Conservation (phyloP, 2,888 invertebrate species). For the Pollenia labialis region DNA sequence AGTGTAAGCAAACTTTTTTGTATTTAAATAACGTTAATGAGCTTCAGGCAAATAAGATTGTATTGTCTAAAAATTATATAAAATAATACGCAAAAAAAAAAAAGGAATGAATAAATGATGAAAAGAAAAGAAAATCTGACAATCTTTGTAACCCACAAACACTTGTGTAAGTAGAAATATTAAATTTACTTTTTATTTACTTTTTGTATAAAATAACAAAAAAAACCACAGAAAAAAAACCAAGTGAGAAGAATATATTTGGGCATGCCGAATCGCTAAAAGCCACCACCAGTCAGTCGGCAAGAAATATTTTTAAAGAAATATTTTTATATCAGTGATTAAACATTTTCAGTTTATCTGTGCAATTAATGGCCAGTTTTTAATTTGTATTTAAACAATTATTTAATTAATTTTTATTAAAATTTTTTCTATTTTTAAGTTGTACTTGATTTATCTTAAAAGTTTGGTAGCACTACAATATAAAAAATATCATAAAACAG, state of each 20-base stretch:
- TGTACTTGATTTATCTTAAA: too few relatives aligned
- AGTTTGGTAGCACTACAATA: too few relatives aligned
- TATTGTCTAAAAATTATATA: constrained; percentile 65
- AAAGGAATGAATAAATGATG: not conserved
- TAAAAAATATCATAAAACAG: too few relatives aligned
- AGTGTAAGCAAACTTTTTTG: constrained; percentile 16
- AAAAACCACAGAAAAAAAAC: constrained; percentile 6
- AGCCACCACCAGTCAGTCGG: too few relatives aligned
- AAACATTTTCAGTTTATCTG: too few relatives aligned
- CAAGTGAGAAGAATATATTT: not conserved
- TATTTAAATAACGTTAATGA: constrained; percentile 62
- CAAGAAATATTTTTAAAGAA: too few relatives aligned
- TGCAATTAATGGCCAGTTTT: too few relatives aligned
- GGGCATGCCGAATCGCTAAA: too few relatives aligned
- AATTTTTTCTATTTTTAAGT: too few relatives aligned
- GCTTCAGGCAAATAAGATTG: constrained; percentile 68
- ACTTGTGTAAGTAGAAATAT: constrained; percentile 41
- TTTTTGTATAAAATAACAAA: constrained; percentile 38
- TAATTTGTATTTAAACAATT: too few relatives aligned
- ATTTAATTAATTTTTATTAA: too few relatives aligned
- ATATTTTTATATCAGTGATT: too few relatives aligned
- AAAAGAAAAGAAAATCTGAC: constrained; percentile 35
- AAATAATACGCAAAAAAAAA: constrained; percentile 24
- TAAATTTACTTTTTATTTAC: constrained; percentile 57
- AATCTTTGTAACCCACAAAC: constrained; percentile 64